These are phyloP conservation scores for Cassiopea andromeda DNA, from an alignment of 30 jellyfish, hydroid and myxozoan species.

Conservation along the genomic window DNA sequence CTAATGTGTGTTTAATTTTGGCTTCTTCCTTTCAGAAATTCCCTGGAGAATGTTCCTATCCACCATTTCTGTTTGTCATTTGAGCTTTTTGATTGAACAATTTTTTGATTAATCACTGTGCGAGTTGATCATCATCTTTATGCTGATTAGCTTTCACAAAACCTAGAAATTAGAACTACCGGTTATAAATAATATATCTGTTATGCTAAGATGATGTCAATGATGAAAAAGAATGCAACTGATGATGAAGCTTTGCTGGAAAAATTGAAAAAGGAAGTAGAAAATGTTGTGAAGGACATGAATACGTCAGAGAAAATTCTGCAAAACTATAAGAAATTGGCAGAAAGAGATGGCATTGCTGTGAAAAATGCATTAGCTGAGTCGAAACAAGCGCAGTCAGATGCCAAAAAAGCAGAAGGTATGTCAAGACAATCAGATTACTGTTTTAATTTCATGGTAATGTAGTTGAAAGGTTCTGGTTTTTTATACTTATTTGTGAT, in stretches of 20 bases:
- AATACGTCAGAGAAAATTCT: slow-evolving; percentile 28
- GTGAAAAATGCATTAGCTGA: slow-evolving; percentile 57
- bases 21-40: too few species aligned
- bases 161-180: too few species aligned
- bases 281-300: slow-evolving; percentile 51
- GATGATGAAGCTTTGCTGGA: slow-evolving; percentile 28
- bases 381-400: slow-evolving; percentile 58
- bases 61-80: too few species aligned
- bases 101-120: too few species aligned
- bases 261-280: slow-evolving; percentile 30
- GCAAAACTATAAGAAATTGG: slow-evolving; percentile 64
- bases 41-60: too few species aligned
- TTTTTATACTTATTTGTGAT: too few species aligned
- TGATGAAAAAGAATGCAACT: slow-evolving; percentile 14
- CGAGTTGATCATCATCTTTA: too few species aligned
- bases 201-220: slow-evolving; percentile 37
- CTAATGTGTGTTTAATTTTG: too few species aligned
- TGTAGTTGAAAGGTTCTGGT: too few species aligned
- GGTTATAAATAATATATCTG: neutral
- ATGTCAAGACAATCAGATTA: neutral
- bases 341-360: slow-evolving; percentile 70
- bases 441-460: neutral
- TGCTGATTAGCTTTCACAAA: too few species aligned
- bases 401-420: slow-evolving; percentile 68
- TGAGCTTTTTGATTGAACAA: too few species aligned